phyloP scores from a whole-genome alignment of 2,888 invertebrate species.

The Linnaemya vulpina region DNA sequence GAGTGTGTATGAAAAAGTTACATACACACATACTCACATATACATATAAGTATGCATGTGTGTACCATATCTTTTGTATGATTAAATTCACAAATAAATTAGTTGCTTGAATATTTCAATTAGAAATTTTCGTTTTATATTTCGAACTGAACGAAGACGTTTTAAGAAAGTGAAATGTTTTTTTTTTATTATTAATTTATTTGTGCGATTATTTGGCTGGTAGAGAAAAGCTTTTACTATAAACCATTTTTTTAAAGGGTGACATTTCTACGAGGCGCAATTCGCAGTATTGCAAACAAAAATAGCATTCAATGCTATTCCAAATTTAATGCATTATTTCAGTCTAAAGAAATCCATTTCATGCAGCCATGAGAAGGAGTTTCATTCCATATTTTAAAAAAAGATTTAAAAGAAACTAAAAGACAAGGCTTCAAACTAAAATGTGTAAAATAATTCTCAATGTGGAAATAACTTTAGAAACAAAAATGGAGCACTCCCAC shows the following conservation, averaged over 20 bases:
- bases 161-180: slow-evolving; percentile 50
- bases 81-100: neutral
- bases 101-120: slow-evolving; percentile 25
- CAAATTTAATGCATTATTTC: too few relatives aligned
- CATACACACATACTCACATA: neutral
- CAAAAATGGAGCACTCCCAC: too few relatives aligned
- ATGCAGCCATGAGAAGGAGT: too few relatives aligned
- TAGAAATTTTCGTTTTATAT: slow-evolving; percentile 14
- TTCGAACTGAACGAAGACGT: slow-evolving; percentile 5
- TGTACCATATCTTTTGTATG: neutral
- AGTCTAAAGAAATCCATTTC: too few relatives aligned
- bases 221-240: slow-evolving; percentile 50
- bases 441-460: too few relatives aligned
- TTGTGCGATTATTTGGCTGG: neutral
- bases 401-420: too few relatives aligned
- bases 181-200: neutral
- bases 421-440: too few relatives aligned
- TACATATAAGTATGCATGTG: neutral
- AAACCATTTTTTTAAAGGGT: slow-evolving; percentile 1
- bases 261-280: neutral
- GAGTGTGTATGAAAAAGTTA: neutral
- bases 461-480: too few relatives aligned
- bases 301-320: neutral
- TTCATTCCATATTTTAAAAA: too few relatives aligned
- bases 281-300: neutral